These are phyloP conservation scores for Pholis gunnellus DNA, from an alignment of 2,113 vertebrate genomes.

Conservation along the genomic window DNA sequence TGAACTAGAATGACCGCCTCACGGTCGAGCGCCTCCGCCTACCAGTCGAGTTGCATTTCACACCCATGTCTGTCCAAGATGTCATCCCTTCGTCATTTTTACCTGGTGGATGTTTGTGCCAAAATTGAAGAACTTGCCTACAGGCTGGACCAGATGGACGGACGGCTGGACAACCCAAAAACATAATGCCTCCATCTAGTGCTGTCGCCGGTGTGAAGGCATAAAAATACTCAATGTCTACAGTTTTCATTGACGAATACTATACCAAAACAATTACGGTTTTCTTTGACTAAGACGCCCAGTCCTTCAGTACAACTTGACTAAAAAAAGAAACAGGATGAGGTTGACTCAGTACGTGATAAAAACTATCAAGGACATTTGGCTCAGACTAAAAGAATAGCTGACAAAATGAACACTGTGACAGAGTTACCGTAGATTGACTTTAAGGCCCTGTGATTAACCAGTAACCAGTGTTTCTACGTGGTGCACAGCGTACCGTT, in stretches of 20 bases:
- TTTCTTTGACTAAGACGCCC: too few species aligned
- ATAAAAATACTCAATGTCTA: too few species aligned
- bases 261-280: too few species aligned
- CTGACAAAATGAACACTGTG: neutral
- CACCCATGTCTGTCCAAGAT: neutral
- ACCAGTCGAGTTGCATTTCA: neutral
- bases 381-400: neutral
- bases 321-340: too few species aligned
- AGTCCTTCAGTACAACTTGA: too few species aligned
- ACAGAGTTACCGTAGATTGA: neutral
- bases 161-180: neutral
- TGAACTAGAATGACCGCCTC: too few species aligned
- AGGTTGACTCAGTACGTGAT: neutral
- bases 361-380: neutral
- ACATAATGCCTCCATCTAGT: neutral
- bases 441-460: too few species aligned
- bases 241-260: too few species aligned
- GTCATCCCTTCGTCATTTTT: neutral
- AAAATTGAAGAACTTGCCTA: neutral
- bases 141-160: neutral
- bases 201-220: too few species aligned
- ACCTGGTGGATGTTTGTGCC: neutral
- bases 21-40: too few species aligned
- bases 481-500: slow-evolving; percentile 65
- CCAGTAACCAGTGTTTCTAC: neutral